Evolutionary conservation across 2,113 vertebrate species (phyloP).

Genomic region (Mellivora capensis): DNA sequence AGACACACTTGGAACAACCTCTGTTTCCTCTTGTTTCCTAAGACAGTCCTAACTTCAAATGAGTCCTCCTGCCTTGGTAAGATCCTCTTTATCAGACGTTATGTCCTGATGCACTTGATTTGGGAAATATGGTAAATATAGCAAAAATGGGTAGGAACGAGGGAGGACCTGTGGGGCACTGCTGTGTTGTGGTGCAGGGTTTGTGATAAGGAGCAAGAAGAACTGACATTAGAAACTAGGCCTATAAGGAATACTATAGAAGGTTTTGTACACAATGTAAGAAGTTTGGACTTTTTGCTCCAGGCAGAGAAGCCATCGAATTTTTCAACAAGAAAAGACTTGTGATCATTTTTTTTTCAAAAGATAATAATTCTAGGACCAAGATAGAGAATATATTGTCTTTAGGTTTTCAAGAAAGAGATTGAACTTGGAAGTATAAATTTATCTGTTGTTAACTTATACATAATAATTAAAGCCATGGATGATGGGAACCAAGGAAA

Average conservation of each 20-base stretch:
- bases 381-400: not conserved
- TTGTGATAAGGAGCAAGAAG: not conserved
- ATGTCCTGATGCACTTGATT: not conserved
- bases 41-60: not conserved
- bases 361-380: not conserved
- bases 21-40: not conserved
- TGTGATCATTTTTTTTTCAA: not conserved
- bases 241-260: not conserved
- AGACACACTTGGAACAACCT: not conserved
- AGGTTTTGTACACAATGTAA: not conserved
- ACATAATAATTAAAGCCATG: not conserved
- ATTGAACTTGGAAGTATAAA: not conserved
- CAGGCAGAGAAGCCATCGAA: not conserved
- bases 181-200: not conserved
- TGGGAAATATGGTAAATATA: not conserved
- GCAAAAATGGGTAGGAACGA: not conserved
- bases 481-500: not conserved
- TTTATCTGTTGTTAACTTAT: not conserved
- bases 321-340: not conserved
- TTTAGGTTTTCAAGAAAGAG: not conserved
- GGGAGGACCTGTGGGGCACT: not conserved
- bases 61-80: not conserved
- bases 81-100: not conserved
- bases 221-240: not conserved
- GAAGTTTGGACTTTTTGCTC: not conserved